Evolutionary conservation across 1,140 invertebrate genomes (phyloP), one percentile per base, ranked within the genome.

Genomic region (Drosophila leontia): DNA sequence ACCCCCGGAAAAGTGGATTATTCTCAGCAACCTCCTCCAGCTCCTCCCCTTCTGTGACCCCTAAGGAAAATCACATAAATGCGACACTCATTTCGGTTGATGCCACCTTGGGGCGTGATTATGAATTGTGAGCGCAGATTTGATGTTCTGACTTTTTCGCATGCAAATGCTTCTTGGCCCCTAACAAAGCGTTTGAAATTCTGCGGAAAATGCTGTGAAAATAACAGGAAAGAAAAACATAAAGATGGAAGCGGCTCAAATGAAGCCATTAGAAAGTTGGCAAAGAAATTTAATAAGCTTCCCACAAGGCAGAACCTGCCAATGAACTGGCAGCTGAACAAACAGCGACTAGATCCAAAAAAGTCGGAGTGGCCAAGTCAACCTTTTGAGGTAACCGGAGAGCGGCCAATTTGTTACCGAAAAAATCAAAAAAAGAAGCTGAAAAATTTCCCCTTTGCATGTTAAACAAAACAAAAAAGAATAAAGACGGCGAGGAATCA

Each of bases 261-360:
- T 87, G 68, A 84, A 83, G 84, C 64, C 77, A 84, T 87, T 78
- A 87, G 72, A 87, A 87, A 82, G 82, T 86, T 85, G 59, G 42
- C 61, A 53, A 79, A 67, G 70, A 86, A 86, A 86, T 86, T 87
- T 87, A 84, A 88, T 88, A 88, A 87, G 71, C 71, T 78, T 9
- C 76, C 76, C 61, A 59, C 7, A 15, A 15, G 37, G 8, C 19
- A 32, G 41, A 58, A 72, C 72, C 74, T 83, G 80, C 80, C 84
- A 80, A 88, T 88, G 75, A 90, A 84, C 48, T 88, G 84, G 61
- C 85, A 87, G 84, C 84, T 88, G 84, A 84, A 82, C 71, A 87
- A 87, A 87, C 84, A 87, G 55, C 44, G 34, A 44, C 48, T 45
- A 45, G 39, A 62, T 53, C 70, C 65, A 42, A 39, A 62, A 57